Evolutionary conservation across 2,113 vertebrate species (phyloP).

Genomic region (Vidua macroura): DNA sequence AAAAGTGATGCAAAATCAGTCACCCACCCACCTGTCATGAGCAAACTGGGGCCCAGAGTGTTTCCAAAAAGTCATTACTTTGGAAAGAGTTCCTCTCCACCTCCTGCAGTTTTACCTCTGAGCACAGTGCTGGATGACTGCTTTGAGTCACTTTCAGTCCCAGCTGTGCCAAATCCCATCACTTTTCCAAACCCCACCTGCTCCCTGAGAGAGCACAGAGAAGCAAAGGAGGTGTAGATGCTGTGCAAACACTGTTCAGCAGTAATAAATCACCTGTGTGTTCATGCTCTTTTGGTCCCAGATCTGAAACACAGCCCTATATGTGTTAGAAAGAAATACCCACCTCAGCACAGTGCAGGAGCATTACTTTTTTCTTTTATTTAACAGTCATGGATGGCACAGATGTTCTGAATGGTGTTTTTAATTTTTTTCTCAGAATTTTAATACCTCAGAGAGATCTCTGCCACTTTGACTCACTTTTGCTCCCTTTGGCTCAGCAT

Average conservation of each 20-base stretch:
- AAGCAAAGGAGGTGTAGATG: not conserved
- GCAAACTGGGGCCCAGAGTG: not conserved
- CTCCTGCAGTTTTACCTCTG: not conserved
- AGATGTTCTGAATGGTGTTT: not conserved
- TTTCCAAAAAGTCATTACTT: not conserved
- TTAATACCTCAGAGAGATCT: not conserved
- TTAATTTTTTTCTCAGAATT: not conserved
- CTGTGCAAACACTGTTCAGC: not conserved
- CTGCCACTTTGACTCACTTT: not conserved
- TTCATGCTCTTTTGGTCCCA: not conserved
- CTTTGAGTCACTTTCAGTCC: not conserved
- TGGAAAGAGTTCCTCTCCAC: not conserved
- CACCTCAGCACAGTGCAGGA: accelerated
- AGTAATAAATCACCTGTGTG: not conserved
- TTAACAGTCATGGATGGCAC: not conserved
- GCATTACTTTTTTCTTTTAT: not conserved
- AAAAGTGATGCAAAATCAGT: not conserved
- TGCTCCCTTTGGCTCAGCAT: not conserved
- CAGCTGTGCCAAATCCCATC: not conserved
- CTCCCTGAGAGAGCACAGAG: not conserved
- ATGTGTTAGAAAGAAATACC: not conserved
- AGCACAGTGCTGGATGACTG: not conserved
- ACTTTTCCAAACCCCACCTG: not conserved
- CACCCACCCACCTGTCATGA: not conserved
- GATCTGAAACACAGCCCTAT: not conserved